Evolutionary conservation across 2,888 invertebrate species (phyloP).

Genomic region (Sesia bembeciformis): DNA sequence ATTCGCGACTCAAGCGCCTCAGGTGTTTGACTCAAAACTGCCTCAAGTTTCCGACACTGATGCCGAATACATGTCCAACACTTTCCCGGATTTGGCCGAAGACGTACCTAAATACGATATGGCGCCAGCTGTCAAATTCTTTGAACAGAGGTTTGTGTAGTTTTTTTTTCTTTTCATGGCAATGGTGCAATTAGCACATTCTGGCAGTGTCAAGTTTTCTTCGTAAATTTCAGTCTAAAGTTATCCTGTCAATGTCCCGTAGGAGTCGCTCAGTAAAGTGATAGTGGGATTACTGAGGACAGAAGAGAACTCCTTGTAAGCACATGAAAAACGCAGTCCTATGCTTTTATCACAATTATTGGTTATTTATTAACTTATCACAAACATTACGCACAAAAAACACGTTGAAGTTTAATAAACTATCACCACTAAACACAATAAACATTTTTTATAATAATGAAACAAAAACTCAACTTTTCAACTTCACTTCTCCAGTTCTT

Average conservation of each 20-base stretch:
- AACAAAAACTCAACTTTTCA: too few relatives aligned
- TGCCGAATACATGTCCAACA: constrained; percentile 76
- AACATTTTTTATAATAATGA: too few relatives aligned
- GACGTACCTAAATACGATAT: constrained; percentile 81
- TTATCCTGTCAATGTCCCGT: too few relatives aligned
- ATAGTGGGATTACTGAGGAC: neutral
- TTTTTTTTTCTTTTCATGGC: neutral
- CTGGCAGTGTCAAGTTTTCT: too few relatives aligned
- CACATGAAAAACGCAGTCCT: neutral
- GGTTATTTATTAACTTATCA: too few relatives aligned
- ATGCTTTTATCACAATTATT: too few relatives aligned
- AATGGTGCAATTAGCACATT: too few relatives aligned
- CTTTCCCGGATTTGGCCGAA: constrained; percentile 79
- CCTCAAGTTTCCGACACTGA: constrained; percentile 78
- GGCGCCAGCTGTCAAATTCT: constrained; percentile 81
- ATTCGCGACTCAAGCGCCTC: constrained; percentile 87
- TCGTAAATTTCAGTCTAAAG: neutral
- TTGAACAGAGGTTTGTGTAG: constrained; percentile 69
- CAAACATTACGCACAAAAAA: too few relatives aligned
- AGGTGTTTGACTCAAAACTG: constrained; percentile 81
- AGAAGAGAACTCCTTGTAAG: neutral
- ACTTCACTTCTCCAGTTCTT: too few relatives aligned
- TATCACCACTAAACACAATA: too few relatives aligned
- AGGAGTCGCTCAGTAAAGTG: too few relatives aligned
- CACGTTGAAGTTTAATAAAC: too few relatives aligned